Percentiles rank a stretch among this genome's conserved stretches.
Evolutionary conservation across 2,113 vertebrate genomes (phyloP).

Genomic region (Dromas ardeola): DNA sequence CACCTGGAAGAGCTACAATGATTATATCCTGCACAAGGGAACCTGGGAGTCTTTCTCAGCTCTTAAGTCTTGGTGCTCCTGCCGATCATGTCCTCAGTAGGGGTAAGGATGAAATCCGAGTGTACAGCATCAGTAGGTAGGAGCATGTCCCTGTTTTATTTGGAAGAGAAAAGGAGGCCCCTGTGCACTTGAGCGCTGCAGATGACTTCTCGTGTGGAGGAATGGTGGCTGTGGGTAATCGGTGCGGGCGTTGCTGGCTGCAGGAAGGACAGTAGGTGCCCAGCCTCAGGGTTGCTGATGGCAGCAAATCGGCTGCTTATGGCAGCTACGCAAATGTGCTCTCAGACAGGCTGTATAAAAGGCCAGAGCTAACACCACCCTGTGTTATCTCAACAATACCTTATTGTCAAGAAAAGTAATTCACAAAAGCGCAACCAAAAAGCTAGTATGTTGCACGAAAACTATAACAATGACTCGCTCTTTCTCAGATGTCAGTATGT

Average conservation of each 20-base stretch:
- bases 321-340: neutral
- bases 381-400: neutral
- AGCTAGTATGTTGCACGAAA: neutral
- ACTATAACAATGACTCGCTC: rapidly evolving
- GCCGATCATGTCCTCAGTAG: rapidly evolving
- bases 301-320: neutral
- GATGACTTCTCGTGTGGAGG: neutral
- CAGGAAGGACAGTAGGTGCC: neutral
- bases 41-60: neutral
- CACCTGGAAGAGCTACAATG: neutral
- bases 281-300: rapidly evolving
- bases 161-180: neutral
- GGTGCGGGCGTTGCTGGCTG: neutral
- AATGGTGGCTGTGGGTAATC: neutral
- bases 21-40: neutral
- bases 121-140: rapidly evolving
- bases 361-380: neutral
- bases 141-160: rapidly evolving
- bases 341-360: neutral
- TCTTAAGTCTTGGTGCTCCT: neutral
- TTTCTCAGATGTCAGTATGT: neutral
- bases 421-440: neutral
- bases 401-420: neutral
- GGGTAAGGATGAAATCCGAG: neutral
- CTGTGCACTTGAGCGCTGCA: rapidly evolving